These are phyloP conservation scores for Chironex yamaguchii DNA, from an alignment of 30 jellyfish, hydroid and myxozoan species.

Conservation along the genomic window DNA sequence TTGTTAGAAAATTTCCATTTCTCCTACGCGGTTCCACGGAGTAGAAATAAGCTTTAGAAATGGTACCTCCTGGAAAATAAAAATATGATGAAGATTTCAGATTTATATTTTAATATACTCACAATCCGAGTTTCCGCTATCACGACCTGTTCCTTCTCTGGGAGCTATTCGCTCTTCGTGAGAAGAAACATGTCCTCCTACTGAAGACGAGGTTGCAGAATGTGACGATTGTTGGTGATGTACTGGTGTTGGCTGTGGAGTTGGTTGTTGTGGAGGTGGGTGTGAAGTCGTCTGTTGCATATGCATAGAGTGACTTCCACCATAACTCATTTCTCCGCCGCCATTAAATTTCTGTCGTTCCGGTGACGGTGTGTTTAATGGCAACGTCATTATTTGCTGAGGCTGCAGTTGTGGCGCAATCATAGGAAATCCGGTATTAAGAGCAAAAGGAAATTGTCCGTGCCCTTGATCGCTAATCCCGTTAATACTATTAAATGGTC, in stretches of 20 bases:
- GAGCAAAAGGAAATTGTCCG: conserved; percentile 94
- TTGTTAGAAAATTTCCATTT: no score
- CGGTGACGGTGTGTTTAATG: conserved; percentile 92
- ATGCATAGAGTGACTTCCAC: conserved; percentile 24
- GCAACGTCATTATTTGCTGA: conserved; percentile 87
- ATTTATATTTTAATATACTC: no score
- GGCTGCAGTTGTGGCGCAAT: conserved; percentile 86
- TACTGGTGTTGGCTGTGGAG: conserved; percentile 17
- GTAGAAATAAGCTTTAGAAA: no score
- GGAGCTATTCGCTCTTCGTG: neutral
- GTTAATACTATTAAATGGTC: conserved; percentile 82
- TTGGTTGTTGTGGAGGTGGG: conserved; percentile 65
- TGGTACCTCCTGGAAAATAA: no score
- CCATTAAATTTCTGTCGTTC: conserved; percentile 85
- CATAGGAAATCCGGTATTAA: conserved; percentile 95
- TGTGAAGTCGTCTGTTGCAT: conserved; percentile 57
- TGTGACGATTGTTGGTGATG: conserved; percentile 36
- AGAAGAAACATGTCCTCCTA: neutral
- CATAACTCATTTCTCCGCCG: conserved; percentile 26
- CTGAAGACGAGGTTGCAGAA: neutral
- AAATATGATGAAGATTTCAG: no score
- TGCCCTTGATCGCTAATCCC: conserved; percentile 82
- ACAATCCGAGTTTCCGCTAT: neutral
- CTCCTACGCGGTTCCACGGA: no score
- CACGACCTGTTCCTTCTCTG: neutral